Percentiles rank a stretch among this genome's conserved stretches.
These are phyloP conservation scores for Unio pictorum DNA, from an alignment of 2,888 invertebrate genomes.

Conservation along the genomic window DNA sequence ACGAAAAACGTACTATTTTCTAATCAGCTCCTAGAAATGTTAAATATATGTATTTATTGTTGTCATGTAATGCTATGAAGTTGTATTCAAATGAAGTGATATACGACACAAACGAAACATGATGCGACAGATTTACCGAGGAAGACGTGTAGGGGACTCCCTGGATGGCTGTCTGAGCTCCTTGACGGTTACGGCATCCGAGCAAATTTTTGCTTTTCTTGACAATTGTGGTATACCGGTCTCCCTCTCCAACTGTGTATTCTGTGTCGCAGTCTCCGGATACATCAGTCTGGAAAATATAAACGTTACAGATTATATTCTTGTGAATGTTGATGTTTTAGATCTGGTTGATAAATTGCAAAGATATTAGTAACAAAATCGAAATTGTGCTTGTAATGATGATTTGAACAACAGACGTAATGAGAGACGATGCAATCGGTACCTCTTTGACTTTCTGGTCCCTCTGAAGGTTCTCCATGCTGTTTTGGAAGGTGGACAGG, in stretches of 20 bases:
- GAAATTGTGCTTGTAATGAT: no score
- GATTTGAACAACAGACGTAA: no score
- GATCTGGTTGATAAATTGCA: no score
- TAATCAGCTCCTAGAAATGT: no score
- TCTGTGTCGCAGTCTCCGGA: constrained; percentile 86
- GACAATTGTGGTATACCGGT: constrained; percentile 51
- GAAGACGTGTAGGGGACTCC: constrained; percentile 61
- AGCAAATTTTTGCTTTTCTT: constrained; percentile 66
- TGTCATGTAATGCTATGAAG: neutral
- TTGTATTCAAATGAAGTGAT: neutral
- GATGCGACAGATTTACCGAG: constrained; percentile 55
- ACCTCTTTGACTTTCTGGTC: constrained; percentile 57
- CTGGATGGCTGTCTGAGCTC: constrained; percentile 61
- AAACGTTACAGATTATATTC: neutral
- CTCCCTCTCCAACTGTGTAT: constrained; percentile 74
- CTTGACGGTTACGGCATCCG: constrained; percentile 62
- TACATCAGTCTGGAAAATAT: constrained; percentile 79
- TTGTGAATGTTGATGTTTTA: neutral
- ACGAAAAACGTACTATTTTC: no score
- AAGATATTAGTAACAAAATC: no score
- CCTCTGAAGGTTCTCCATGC: constrained; percentile 87
- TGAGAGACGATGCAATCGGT: neutral
- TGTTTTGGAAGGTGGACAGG: constrained; percentile 89
- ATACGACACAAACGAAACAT: constrained; percentile 1
- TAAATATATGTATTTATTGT: neutral